Conservation (phyloP, 2,888 invertebrate genomes). For the Hemithea aestivaria region DNA sequence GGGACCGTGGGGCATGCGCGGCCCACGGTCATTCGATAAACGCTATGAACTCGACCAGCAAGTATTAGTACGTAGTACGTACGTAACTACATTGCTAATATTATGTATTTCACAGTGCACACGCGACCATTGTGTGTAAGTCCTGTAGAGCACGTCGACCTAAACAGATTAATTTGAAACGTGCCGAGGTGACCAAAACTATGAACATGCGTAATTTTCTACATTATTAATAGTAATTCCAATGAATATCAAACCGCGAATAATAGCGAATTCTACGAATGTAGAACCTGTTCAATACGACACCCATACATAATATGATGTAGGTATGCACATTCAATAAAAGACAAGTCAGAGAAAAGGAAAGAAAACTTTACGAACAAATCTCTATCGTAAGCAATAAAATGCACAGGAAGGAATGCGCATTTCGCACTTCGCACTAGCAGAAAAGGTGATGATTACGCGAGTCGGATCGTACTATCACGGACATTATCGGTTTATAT, state of each 20-base stretch:
- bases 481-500: conserved; percentile 18
- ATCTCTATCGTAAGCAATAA: too few species aligned
- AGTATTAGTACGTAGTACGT: conserved; percentile 19
- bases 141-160: conserved; percentile 52
- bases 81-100: conserved; percentile 43
- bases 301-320: too few species aligned
- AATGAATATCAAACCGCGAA: too few species aligned
- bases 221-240: conserved; percentile 10
- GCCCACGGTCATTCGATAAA: conserved; percentile 43
- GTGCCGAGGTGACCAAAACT: conserved; percentile 34
- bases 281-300: too few species aligned
- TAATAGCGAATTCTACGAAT: not conserved
- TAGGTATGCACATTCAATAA: too few species aligned
- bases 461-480: too few species aligned
- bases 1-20: conserved; percentile 36
- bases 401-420: too few species aligned
- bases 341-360: conserved; percentile 2
- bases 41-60: conserved; percentile 36
- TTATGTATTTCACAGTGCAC: conserved; percentile 58
- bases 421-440: too few species aligned
- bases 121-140: conserved; percentile 62
- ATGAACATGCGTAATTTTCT: conserved; percentile 23
- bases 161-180: conserved; percentile 51
- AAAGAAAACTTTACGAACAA: too few species aligned
- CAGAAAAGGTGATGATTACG: too few species aligned